phyloP scores from a whole-genome alignment of 2,113 vertebrate species.

The Marcusenius ussheri region DNA sequence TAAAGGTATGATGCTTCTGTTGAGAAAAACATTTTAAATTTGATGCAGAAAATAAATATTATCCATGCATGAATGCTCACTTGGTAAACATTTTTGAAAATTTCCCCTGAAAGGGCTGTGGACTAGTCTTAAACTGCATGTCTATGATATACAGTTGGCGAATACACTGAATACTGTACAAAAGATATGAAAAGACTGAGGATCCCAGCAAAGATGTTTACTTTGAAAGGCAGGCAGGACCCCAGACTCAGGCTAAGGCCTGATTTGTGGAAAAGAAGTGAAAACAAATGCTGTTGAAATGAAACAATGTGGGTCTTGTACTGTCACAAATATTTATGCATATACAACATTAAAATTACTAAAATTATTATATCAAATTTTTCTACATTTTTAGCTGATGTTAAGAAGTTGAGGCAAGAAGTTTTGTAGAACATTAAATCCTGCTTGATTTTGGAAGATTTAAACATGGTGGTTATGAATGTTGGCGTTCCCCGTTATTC shows the following conservation, averaged over 20 bases:
- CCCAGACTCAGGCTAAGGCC: not conserved
- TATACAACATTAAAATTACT: not conserved
- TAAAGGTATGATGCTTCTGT: not conserved
- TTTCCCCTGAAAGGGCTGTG: not conserved
- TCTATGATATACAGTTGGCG: not conserved
- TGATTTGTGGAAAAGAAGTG: not conserved
- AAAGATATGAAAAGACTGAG: not conserved
- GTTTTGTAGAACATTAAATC: not conserved
- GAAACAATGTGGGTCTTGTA: not conserved
- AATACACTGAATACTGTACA: not conserved
- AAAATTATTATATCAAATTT: not conserved
- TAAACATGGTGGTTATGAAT: not conserved
- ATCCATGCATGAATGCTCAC: not conserved
- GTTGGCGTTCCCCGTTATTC: slow-evolving; percentile 48
- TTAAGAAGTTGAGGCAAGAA: not conserved
- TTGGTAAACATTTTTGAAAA: not conserved
- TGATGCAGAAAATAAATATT: not conserved
- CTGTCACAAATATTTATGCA: not conserved
- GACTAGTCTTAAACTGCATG: not conserved
- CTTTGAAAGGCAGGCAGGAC: not conserved
- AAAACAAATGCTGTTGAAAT: not conserved
- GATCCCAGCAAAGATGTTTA: not conserved
- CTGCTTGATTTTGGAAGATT: not conserved
- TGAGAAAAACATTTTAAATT: not conserved
- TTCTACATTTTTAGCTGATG: not conserved